phyloP scores from a whole-genome alignment of 2,113 vertebrate genomes.

The Salvelinus alpinus region DNA sequence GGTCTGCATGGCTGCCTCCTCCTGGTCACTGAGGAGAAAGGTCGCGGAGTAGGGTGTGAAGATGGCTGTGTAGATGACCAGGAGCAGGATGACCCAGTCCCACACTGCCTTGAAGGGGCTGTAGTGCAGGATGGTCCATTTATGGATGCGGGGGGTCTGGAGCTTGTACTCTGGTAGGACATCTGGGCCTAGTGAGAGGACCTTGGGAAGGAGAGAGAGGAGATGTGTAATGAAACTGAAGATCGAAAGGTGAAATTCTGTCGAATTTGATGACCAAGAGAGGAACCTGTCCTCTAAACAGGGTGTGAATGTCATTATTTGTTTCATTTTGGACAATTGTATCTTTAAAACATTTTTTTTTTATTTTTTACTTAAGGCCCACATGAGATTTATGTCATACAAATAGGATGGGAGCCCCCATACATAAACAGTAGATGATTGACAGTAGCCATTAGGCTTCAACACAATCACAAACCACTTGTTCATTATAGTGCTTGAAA shows the following conservation, averaged over 20 bases:
- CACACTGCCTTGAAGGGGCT: slow-evolving; percentile 92
- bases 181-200: slow-evolving; percentile 84
- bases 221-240: neutral
- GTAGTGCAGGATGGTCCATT: slow-evolving; percentile 91
- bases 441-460: no score
- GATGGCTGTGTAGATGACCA: slow-evolving; percentile 89
- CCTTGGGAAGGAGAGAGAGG: slow-evolving; percentile 59
- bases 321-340: no score
- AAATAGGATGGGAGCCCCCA: no score
- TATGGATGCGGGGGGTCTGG: slow-evolving; percentile 86
- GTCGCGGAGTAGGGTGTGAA: slow-evolving; percentile 89
- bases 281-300: no score
- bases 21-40: slow-evolving; percentile 82
- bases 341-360: no score
- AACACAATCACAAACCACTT: no score
- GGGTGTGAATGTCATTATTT: no score
- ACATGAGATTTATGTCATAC: no score
- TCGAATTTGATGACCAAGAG: no score
- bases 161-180: slow-evolving; percentile 90
- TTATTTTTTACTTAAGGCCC: no score
- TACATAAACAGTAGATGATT: no score
- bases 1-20: slow-evolving; percentile 65
- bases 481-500: no score
- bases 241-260: neutral
- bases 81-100: slow-evolving; percentile 90